Evolutionary conservation across 1,140 invertebrate species (phyloP), one percentile per base, ranked within the genome.

Genomic region (Diorhabda elongata): DNA sequence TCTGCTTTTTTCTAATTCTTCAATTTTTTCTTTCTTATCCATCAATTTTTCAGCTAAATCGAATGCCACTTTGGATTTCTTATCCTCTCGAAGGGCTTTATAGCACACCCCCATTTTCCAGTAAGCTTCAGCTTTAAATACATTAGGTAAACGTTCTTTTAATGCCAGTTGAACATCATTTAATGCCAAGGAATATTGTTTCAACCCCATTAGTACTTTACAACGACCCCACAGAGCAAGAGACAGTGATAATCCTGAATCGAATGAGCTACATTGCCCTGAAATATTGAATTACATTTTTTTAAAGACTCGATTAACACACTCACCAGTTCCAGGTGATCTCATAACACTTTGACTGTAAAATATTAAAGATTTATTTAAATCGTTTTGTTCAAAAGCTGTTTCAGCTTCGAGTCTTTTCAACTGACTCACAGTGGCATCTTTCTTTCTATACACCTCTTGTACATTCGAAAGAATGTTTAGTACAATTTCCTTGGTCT

Each of bases 261-360:
- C 89, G 0, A 89, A 78, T 2, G 78, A 71, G 58, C 77, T 78
- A 47, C 85, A 83, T 57, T 80, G 75, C 43, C 83, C 86, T 85
- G 71, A 52, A 52, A 52, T 4, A 52, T 3, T 52, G n/a, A 26
- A 26, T 26, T 26, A 26, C 0, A 26, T 26, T 26, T 26, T 26
- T 26, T 26, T 26, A 26, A 26, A 26, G 26, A 26, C 26, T 26
- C 26, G 26, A 26, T 26, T 26, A 26, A 44, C 52, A 64, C 61
- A 60, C 59, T 70, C 75, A 79, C 78, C 77, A 73, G 79, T 80
- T 84, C 83, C 83, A 7, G 89, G 88, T 6, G 89, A 87, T 70
- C 87, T 82, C 44, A 91, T 80, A 2, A 91, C 84, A 3, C 87
- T 85, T 75, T 90, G 86, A 76, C 86, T 88, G 52, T 85, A 84